A percentile compares a stretch with the other conserved stretches of the same genome.
These are phyloP conservation scores for Lithobates pipiens DNA, from an alignment of 2,797 vertebrate genomes.

Conservation along the genomic window DNA sequence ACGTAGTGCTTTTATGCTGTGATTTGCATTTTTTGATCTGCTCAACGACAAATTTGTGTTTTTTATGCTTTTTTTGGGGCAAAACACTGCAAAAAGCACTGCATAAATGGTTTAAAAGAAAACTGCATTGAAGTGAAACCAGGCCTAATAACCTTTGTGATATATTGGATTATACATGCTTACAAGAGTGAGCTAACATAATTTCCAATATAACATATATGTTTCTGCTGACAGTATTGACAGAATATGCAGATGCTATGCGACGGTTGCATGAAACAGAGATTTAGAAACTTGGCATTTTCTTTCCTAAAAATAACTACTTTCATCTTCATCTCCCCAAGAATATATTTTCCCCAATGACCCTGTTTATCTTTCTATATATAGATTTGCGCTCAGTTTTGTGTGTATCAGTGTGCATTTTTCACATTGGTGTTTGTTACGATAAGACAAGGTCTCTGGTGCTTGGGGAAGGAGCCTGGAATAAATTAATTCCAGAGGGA, in stretches of 20 bases:
- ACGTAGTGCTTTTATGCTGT: no score
- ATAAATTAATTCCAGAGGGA: slow-evolving; percentile 59
- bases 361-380: slow-evolving; percentile 20
- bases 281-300: not conserved
- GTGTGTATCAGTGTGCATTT: slow-evolving; percentile 45
- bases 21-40: no score
- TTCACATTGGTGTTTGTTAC: slow-evolving; percentile 53
- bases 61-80: no score
- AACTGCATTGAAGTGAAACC: no score
- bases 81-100: no score
- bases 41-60: no score
- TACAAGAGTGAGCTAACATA: no score
- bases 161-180: no score
- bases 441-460: slow-evolving; percentile 23
- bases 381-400: slow-evolving; percentile 48
- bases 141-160: no score
- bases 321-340: slow-evolving; percentile 32
- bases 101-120: no score
- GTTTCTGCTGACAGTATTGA: not conserved
- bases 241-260: not conserved
- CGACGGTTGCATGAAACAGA: not conserved
- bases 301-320: slow-evolving; percentile 22
- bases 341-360: slow-evolving; percentile 46
- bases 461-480: slow-evolving; percentile 36
- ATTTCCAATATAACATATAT: not conserved